Percentiles rank a stretch among this genome's conserved stretches.
Evolutionary conservation across 2,113 vertebrate genomes (phyloP).

Genomic region (Sprattus sprattus): DNA sequence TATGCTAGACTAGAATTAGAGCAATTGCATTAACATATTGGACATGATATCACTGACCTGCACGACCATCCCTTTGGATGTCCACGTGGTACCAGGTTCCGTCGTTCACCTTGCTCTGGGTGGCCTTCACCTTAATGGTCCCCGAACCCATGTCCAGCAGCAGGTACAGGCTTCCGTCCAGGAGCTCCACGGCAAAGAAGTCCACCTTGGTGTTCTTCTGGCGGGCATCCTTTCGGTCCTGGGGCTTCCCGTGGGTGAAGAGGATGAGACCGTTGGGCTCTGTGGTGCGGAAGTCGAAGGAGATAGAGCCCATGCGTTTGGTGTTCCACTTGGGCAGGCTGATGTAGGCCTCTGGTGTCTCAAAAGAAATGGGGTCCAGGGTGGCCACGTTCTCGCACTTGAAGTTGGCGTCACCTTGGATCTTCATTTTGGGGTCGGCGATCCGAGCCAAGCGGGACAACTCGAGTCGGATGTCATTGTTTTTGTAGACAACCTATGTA

Average conservation of each 20-base stretch:
- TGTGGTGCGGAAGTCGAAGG: slow-evolving; percentile 95
- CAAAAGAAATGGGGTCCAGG: slow-evolving; percentile 94
- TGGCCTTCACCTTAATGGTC: slow-evolving; percentile 98
- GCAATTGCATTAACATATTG: not conserved
- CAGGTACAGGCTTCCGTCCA: slow-evolving; percentile 93
- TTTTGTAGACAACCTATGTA: slow-evolving; percentile 96
- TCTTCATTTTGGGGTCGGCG: slow-evolving; percentile 98
- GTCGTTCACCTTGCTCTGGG: slow-evolving; percentile 96
- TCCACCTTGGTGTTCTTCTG: slow-evolving; percentile 98
- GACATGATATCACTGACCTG: slow-evolving; percentile 73
- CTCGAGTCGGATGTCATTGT: slow-evolving; percentile 97
- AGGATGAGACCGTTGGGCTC: slow-evolving; percentile 97
- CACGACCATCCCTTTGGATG: slow-evolving; percentile 94
- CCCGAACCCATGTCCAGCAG: slow-evolving; percentile 98
- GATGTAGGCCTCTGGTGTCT: slow-evolving; percentile 97
- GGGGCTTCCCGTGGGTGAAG: slow-evolving; percentile 94
- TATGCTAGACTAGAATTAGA: no score
- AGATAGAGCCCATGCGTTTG: slow-evolving; percentile 97
- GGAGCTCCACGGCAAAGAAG: slow-evolving; percentile 95
- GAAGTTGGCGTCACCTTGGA: slow-evolving; percentile 95
- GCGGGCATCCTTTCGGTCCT: slow-evolving; percentile 88
- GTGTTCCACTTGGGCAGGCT: slow-evolving; percentile 99
- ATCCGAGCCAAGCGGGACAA: slow-evolving; percentile 93
- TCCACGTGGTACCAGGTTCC: slow-evolving; percentile 98
- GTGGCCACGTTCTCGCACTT: slow-evolving; percentile 96